phyloP scores from a whole-genome alignment of 2,797 vertebrate species.

The Champsocephalus gunnari region DNA sequence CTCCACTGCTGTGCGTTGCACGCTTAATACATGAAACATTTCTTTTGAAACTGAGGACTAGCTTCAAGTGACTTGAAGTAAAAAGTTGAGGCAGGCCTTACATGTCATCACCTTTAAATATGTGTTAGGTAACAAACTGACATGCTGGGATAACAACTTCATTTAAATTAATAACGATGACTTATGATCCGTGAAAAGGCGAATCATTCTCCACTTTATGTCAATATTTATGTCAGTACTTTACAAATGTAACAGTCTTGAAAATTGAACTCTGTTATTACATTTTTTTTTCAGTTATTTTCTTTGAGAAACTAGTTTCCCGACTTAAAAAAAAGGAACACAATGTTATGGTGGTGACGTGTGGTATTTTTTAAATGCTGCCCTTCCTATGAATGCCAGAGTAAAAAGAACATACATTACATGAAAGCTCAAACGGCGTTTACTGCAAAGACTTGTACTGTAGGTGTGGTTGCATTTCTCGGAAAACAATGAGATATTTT shows the following conservation, averaged over 20 bases:
- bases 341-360: slow-evolving; percentile 41
- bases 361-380: slow-evolving; percentile 49
- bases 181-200: background rate
- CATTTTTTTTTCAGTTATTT: slow-evolving; percentile 25
- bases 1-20: slow-evolving; percentile 3
- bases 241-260: background rate
- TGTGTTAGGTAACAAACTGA: slow-evolving; percentile 6
- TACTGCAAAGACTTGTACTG: slow-evolving; percentile 11
- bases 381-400: slow-evolving; percentile 40
- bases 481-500: slow-evolving; percentile 29
- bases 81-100: slow-evolving; percentile 7
- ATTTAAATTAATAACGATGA: background rate
- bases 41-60: background rate
- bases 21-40: slow-evolving; percentile 17
- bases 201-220: background rate
- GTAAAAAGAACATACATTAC: slow-evolving; percentile 25
- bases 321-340: slow-evolving; percentile 51
- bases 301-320: slow-evolving; percentile 63
- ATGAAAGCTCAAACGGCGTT: background rate
- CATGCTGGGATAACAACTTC: background rate
- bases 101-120: background rate
- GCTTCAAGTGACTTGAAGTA: background rate
- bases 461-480: slow-evolving; percentile 53
- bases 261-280: slow-evolving; percentile 26
- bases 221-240: background rate